Base-by-base conservation (phyloP, 2,797 vertebrate species). In the Potorous gilbertii region DNA sequence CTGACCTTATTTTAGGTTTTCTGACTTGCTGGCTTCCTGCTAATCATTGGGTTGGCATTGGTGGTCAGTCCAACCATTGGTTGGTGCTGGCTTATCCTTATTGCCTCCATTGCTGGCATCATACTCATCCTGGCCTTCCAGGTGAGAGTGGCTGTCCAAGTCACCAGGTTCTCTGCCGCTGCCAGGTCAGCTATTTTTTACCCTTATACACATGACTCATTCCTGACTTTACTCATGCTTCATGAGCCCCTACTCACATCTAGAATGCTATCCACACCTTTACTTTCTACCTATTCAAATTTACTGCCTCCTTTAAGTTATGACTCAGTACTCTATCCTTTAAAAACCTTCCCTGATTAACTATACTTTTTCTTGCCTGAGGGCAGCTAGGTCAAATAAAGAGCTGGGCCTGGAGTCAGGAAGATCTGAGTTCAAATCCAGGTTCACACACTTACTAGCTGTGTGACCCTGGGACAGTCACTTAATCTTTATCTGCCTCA, bases 1-100 rank as follows among this genome's bases (percentile, higher is more conserved):
- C 66, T 40, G n/a, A 18, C 16, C 62, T 66, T 31, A 50, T 21
- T 0, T 27, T 98, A 99, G 99, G 96, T 99, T 57, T 99, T 99
- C 98, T 99, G 99, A 99, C 99, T 99, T 98, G 5, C 97, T 5
- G 99, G 99, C 46, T 99, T 99, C 92, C 98, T 99, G 97, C 95
- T 99, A 91, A 99, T 99, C 98, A 99, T 99, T 94, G 46, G 99
- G 3, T 96, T 99, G 96, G 99, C 99, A 4, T 99, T 99, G 55
- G 97, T 98, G 10, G 98, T 99, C 97, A 99, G 99, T 59, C 99
- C 99, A 46, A 98, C 98, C 0, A 56, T 99, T 0, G 99, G 99
- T 55, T 99, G 99, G 99, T 98, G 99, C 59, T 99, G 99, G 99
- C 98, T 99, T 98, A 99, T 99, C 96, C 98, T 99, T 40, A 93